Percentiles rank a stretch among this genome's conserved stretches.
Conservation (phyloP, 2,797 vertebrate genomes). For the Mareca strepera region DNA sequence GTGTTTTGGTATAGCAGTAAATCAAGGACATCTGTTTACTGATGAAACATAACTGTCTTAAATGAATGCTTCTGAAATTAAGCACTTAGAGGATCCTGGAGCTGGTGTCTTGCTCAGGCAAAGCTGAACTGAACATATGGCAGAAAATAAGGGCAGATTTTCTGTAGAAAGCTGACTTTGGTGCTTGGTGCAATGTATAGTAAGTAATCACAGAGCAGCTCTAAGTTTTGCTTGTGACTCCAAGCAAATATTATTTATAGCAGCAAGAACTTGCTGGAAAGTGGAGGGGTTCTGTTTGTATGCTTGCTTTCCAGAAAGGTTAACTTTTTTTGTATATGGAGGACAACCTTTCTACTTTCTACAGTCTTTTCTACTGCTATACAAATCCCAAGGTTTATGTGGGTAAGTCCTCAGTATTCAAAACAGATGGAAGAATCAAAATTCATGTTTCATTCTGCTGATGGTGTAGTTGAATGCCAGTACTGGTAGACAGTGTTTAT, state of each 20-base stretch:
- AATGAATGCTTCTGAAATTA: neutral
- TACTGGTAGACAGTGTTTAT: neutral
- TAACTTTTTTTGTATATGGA: neutral
- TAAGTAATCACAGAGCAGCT: neutral
- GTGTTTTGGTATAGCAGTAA: neutral
- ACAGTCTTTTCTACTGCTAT: neutral
- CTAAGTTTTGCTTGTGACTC: neutral
- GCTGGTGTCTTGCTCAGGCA: neutral
- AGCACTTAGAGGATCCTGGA: neutral
- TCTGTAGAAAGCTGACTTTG: neutral
- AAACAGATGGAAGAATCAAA: neutral
- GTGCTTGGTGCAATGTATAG: neutral
- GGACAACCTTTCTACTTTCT: neutral
- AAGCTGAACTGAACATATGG: neutral
- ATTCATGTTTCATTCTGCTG: neutral
- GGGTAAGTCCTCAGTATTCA: neutral
- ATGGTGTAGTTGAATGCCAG: neutral
- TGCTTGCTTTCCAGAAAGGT: neutral
- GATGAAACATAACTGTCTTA: neutral
- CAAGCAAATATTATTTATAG: neutral
- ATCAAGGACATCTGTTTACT: neutral
- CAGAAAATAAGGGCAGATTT: neutral
- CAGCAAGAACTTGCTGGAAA: neutral
- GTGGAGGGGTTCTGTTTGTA: neutral
- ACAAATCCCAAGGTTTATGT: neutral